phyloP scores from a whole-genome alignment of 1,140 invertebrate species.

The Idris sp. region DNA sequence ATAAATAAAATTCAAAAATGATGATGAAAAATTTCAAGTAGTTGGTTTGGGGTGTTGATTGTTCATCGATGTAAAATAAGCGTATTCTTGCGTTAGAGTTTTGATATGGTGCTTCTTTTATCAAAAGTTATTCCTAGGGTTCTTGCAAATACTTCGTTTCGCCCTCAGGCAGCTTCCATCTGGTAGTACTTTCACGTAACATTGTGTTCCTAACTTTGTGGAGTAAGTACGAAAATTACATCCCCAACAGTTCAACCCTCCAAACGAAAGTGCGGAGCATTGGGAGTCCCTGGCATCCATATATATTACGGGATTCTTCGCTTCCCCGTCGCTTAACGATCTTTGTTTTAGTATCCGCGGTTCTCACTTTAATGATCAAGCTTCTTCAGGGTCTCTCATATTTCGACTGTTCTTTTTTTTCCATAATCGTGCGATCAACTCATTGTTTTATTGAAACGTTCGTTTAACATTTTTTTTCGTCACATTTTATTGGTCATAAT shows the following conservation, averaged over 20 bases:
- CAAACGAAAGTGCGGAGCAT: constrained; percentile 66
- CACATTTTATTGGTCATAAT: too few species aligned
- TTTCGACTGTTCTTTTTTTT: constrained; percentile 25
- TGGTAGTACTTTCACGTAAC: constrained; percentile 71
- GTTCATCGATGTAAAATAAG: constrained; percentile 47
- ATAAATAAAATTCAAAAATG: too few species aligned
- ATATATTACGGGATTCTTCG: constrained; percentile 71
- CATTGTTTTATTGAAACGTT: too few species aligned
- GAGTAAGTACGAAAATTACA: constrained; percentile 73
- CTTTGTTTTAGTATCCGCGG: constrained; percentile 67
- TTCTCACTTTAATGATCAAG: constrained; percentile 65
- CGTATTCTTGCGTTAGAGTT: constrained; percentile 48
- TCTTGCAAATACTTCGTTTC: constrained; percentile 65
- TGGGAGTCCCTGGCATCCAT: constrained; percentile 65
- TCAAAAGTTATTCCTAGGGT: constrained; percentile 63
- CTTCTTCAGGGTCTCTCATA: constrained; percentile 45
- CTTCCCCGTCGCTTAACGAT: constrained; percentile 70
- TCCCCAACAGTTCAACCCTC: constrained; percentile 67
- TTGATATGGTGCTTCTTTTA: constrained; percentile 61
- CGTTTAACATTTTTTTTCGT: too few species aligned
- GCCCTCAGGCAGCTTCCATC: constrained; percentile 42
- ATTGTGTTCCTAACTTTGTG: constrained; percentile 71
- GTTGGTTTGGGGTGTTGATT: constrained; percentile 34
- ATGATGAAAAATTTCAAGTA: constrained; percentile 19
- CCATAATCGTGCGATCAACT: too few species aligned